Percentiles rank a stretch among this genome's conserved stretches.
These are phyloP conservation scores for Diplodus sargus DNA, from an alignment of 2,797 vertebrate species.

Conservation along the genomic window DNA sequence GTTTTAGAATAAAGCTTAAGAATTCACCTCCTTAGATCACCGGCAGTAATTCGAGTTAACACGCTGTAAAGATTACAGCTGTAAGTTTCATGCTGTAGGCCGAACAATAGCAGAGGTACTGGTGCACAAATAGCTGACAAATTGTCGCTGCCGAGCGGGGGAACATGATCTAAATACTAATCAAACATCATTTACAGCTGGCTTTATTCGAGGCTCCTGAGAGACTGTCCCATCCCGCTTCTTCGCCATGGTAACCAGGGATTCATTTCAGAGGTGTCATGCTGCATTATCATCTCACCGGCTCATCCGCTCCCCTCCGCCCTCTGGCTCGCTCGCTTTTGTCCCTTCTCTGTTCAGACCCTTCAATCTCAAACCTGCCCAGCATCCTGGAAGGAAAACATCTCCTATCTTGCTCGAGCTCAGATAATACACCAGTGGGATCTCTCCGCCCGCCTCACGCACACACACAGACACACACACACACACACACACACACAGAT, in stretches of 20 bases:
- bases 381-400: constrained; percentile 76
- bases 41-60: neutral
- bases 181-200: constrained; percentile 99
- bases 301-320: constrained; percentile 91
- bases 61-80: constrained; percentile 7
- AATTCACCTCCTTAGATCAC: neutral
- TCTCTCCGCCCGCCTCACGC: constrained; percentile 34
- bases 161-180: constrained; percentile 99
- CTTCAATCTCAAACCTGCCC: constrained; percentile 77
- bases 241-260: constrained; percentile 98
- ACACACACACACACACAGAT: neutral
- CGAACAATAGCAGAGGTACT: constrained; percentile 40
- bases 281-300: constrained; percentile 97
- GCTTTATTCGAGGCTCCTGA: constrained; percentile 95
- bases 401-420: constrained; percentile 68
- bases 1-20: constrained; percentile 3
- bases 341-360: constrained; percentile 75
- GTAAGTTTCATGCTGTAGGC: constrained; percentile 11
- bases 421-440: constrained; percentile 63
- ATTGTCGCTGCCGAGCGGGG: constrained; percentile 87
- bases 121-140: constrained; percentile 68
- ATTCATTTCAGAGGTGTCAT: constrained; percentile 99
- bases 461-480: constrained; percentile 4
- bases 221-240: constrained; percentile 93
- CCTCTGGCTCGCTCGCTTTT: constrained; percentile 75